Evolutionary conservation across 2,888 invertebrate genomes (phyloP).

Genomic region (Acanthopleura granulata): DNA sequence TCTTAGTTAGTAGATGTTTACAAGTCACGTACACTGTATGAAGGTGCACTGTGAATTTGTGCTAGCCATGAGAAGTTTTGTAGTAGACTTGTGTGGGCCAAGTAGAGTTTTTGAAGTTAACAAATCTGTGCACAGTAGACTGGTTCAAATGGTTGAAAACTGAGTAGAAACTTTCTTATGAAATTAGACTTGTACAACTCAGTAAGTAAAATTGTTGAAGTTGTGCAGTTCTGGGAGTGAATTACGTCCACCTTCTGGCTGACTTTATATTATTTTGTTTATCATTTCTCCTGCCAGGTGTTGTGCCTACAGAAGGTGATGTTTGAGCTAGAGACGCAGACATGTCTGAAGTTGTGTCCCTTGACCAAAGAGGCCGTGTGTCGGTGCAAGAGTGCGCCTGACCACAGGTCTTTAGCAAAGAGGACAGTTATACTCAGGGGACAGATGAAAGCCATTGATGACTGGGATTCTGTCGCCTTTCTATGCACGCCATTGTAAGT

Average conservation of each 20-base stretch:
- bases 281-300: conserved; percentile 72
- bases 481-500: conserved; percentile 90
- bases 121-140: too few relatives aligned
- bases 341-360: conserved; percentile 19
- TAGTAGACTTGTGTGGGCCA: too few relatives aligned
- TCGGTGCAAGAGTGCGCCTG: neutral
- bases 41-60: too few relatives aligned
- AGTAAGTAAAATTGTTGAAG: too few relatives aligned
- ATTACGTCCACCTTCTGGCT: too few relatives aligned
- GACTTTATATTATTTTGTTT: neutral
- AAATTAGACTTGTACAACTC: too few relatives aligned
- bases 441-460: conserved; percentile 85
- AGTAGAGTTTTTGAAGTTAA: too few relatives aligned
- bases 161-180: too few relatives aligned
- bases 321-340: conserved; percentile 83
- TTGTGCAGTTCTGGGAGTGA: too few relatives aligned
- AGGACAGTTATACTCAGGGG: conserved; percentile 76
- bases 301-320: conserved; percentile 85
- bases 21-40: too few relatives aligned
- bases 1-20: conserved; percentile 23
- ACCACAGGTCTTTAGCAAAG: neutral
- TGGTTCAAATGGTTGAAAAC: too few relatives aligned
- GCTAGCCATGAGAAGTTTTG: too few relatives aligned
- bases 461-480: conserved; percentile 85
- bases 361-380: neutral